Conservation (phyloP, 2,113 vertebrate species). For the Columba livia region DNA sequence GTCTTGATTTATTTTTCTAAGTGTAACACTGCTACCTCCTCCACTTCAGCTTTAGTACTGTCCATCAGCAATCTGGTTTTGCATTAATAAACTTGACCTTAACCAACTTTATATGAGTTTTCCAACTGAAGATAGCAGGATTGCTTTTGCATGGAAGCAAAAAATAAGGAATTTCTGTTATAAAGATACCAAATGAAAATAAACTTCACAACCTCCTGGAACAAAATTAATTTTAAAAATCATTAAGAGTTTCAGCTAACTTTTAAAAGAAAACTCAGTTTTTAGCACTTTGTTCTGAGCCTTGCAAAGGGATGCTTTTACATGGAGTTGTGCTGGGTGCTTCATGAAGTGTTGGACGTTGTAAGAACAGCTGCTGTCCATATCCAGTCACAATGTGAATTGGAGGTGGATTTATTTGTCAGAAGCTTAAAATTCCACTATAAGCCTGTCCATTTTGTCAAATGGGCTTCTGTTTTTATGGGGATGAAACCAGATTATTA, state of each 20-base stretch:
- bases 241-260: not conserved
- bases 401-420: not conserved
- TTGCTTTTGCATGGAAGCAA: not conserved
- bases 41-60: not conserved
- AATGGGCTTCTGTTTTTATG: not conserved
- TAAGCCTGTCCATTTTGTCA: slow-evolving; percentile 14
- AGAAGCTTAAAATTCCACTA: not conserved
- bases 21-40: not conserved
- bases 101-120: not conserved
- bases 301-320: slow-evolving; percentile 34
- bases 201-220: not conserved
- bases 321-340: not conserved
- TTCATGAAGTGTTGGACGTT: not conserved
- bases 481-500: not conserved
- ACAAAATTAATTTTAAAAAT: not conserved
- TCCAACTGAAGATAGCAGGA: not conserved
- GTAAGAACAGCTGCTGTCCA: not conserved
- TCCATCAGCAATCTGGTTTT: not conserved
- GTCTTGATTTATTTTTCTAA: not conserved
- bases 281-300: slow-evolving; percentile 20
- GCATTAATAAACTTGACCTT: not conserved
- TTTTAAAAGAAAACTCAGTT: not conserved
- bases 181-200: slow-evolving; percentile 22
- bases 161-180: not conserved
- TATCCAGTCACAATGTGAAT: not conserved